Conservation (phyloP, 2,888 invertebrate genomes). For the Lepidonotus clava region DNA sequence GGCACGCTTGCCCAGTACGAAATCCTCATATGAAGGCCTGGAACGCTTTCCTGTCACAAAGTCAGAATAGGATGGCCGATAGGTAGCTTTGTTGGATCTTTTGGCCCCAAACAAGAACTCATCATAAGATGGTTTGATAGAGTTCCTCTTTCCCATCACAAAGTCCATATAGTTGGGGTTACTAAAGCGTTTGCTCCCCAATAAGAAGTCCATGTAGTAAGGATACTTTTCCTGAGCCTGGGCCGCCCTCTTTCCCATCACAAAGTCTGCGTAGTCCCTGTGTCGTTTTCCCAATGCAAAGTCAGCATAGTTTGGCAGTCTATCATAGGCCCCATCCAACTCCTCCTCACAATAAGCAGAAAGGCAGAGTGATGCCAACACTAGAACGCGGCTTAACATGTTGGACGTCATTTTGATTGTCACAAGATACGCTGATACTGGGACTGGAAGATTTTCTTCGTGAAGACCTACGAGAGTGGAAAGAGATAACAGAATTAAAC, state of each 20-base stretch:
- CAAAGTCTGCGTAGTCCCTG: constrained; percentile 48
- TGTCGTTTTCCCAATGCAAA: not conserved
- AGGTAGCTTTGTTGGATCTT: not conserved
- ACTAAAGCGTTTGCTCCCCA: constrained; percentile 48
- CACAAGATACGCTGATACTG: not conserved
- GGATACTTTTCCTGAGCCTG: constrained; percentile 30
- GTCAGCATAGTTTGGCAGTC: constrained; percentile 21
- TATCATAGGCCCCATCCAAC: not conserved
- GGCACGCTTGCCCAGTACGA: constrained; percentile 36
- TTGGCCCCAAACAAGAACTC: constrained; percentile 48
- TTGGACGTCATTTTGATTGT: not conserved
- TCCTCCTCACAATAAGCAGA: not conserved
- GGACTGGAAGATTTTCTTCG: too few species aligned
- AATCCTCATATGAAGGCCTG: constrained; percentile 33
- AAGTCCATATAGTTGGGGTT: constrained; percentile 39
- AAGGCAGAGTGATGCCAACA: not conserved
- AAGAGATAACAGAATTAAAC: too few species aligned
- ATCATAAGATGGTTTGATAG: constrained; percentile 13
- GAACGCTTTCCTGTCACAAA: not conserved
- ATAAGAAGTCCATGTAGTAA: constrained; percentile 44
- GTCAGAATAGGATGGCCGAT: constrained; percentile 15
- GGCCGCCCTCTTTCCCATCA: constrained; percentile 15
- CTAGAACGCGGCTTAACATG: not conserved
- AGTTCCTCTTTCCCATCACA: constrained; percentile 29
- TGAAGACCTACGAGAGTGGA: too few species aligned